Conservation (phyloP, 2,113 vertebrate genomes). For the Dolichotis patagonum region DNA sequence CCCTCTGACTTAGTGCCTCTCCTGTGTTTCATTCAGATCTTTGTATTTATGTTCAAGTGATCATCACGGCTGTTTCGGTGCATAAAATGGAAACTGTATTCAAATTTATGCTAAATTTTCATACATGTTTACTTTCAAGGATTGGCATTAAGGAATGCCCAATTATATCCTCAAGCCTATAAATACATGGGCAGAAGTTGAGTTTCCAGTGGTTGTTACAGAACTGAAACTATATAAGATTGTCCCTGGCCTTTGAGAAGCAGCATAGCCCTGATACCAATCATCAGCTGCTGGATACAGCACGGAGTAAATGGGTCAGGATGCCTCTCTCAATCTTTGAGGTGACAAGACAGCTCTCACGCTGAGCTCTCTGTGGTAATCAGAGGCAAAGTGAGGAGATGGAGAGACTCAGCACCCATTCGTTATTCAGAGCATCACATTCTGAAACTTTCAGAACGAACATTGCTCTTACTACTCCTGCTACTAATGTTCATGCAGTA, state of each 20-base stretch:
- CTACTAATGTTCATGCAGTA: not conserved
- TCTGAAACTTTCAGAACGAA: conserved; percentile 3
- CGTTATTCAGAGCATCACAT: conserved; percentile 2
- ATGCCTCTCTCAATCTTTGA: not conserved
- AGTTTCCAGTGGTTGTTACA: not conserved
- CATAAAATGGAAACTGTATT: not conserved
- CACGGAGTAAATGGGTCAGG: not conserved
- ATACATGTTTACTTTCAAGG: not conserved
- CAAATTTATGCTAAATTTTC: not conserved
- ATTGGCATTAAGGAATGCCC: not conserved
- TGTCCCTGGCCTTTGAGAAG: not conserved
- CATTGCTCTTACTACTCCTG: not conserved
- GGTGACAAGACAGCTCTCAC: not conserved
- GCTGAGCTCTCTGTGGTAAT: not conserved
- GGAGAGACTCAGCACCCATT: not conserved
- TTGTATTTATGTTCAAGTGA: not conserved
- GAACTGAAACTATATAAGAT: not conserved
- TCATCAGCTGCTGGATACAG: not conserved
- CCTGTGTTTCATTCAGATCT: not conserved
- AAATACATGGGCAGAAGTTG: not conserved
- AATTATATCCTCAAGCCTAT: not conserved
- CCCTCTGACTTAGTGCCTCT: not conserved
- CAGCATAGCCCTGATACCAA: not conserved
- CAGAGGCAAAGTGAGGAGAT: conserved; percentile 9
- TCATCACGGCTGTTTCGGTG: not conserved